Base-by-base conservation (phyloP, 2,113 vertebrate species). In the Dipodomys spectabilis region DNA sequence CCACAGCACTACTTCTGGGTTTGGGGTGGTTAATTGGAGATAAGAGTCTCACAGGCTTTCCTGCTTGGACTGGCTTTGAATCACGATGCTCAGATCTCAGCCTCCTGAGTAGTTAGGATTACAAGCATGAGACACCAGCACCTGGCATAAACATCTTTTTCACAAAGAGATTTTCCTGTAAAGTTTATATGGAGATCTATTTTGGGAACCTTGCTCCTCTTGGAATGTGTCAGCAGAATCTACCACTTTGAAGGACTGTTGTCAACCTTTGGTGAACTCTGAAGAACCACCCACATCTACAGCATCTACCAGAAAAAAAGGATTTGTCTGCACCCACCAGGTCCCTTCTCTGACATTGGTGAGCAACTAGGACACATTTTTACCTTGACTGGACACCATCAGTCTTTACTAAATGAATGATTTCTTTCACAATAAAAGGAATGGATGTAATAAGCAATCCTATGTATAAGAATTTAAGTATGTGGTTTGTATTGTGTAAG, bases 361-460 rank as follows among this genome's bases (percentile, higher is more conserved):
- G 4, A 62, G 64, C 6, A 0, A 8, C 79, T 25, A 12, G 6
- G 44, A 18, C 81, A 25, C 60, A 2, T 73, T n/a, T 69, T 69
- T 69, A 32, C 90, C 88, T 80, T 85, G 69, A 27, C 49, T 53
- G 78, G 57, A 30, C n/a, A 28, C 64, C 53, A 13, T 4, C 57
- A 44, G 20, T 39, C 30, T 93, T 92, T 62, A 45, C 71, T 68
- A 49, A 90, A 22, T 78, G 39, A 57, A 10, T 65, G 35, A 80
- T 23, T 86, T 93, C 60, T 77, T 92, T 86, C 71, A 67, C 65
- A 92, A 68, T 84, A 94, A 92, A 95, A 75, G 19, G n/a, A 92
- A 39, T 49, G 45, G 10, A 2, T 32, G 0, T 67, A 57, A 57
- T 44, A 35, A 74, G 45, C 9, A 32, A 67, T 25, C 39, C 8